Percentiles rank a stretch among this genome's conserved stretches.
phyloP scores from a whole-genome alignment of 23 tunicate genomes.

The Styela clava region DNA sequence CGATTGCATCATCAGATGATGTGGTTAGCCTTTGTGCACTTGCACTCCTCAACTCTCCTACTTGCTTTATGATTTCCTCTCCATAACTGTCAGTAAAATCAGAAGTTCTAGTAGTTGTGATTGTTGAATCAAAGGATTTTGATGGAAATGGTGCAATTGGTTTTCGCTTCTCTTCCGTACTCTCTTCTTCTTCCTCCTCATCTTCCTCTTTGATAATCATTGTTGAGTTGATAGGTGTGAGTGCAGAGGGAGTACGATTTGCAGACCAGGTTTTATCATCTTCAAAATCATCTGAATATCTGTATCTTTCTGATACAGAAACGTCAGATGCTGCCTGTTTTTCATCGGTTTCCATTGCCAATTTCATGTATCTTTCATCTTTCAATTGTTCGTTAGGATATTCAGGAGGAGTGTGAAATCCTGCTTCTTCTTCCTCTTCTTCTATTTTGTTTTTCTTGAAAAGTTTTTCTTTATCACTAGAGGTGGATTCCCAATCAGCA shows the following conservation, averaged over 20 bases:
- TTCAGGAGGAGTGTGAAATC: constrained; percentile 15
- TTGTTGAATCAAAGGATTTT: constrained; percentile 1
- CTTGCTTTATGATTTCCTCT: constrained; percentile 1
- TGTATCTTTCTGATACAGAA: constrained; percentile 19
- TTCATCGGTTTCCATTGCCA: background rate
- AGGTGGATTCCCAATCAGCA: constrained; percentile 25
- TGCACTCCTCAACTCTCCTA: constrained; percentile 3
- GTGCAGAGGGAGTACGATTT: constrained; percentile 16
- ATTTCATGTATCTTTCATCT: background rate
- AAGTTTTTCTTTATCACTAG: constrained; percentile 21
- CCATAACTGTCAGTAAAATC: constrained; percentile 2
- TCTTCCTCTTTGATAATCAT: background rate
- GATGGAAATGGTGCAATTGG: background rate
- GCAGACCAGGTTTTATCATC: constrained; percentile 37
- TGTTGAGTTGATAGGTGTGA: constrained; percentile 13
- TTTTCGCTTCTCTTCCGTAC: background rate
- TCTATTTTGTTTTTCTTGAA: background rate
- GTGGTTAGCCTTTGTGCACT: constrained; percentile 5
- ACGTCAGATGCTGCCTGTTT: background rate
- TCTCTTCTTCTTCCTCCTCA: constrained; percentile 4
- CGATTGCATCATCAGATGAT: constrained; percentile 15
- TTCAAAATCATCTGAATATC: constrained; percentile 27
- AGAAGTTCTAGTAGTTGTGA: background rate
- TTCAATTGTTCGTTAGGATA: background rate
- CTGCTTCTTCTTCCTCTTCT: background rate